These are phyloP conservation scores for Schrankia costaestrigalis DNA, from an alignment of 2,888 invertebrate species.

Conservation along the genomic window DNA sequence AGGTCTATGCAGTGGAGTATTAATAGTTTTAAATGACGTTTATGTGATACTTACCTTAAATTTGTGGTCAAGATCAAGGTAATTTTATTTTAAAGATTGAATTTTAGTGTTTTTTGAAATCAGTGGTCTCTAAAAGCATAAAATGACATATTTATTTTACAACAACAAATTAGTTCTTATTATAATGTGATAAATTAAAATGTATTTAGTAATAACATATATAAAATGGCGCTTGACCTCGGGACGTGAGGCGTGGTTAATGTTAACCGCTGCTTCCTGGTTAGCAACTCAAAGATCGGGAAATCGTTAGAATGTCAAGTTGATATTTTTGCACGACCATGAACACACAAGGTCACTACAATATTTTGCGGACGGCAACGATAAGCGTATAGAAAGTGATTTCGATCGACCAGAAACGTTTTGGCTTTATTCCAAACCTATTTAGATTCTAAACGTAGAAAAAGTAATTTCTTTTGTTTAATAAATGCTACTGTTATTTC, in stretches of 20 bases:
- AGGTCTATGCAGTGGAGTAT: no score
- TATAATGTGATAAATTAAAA: conserved; percentile 9
- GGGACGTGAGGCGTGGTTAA: conserved; percentile 61
- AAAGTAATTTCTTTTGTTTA: conserved; percentile 8
- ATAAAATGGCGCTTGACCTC: conserved; percentile 48
- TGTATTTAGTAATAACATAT: conserved; percentile 24
- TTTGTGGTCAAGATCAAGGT: no score
- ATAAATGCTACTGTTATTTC: no score
- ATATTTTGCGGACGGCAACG: conserved; percentile 62
- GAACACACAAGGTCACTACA: conserved; percentile 68
- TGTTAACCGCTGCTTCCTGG: conserved; percentile 71
- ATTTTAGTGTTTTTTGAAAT: no score
- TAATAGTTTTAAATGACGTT: no score
- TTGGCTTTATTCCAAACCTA: conserved; percentile 60
- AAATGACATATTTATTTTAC: conserved; percentile 64
- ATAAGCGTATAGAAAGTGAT: conserved; percentile 74
- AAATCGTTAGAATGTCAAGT: conserved; percentile 77
- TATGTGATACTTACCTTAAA: no score
- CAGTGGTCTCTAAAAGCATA: no score
- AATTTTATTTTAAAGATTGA: no score
- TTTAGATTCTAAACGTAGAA: conserved; percentile 28
- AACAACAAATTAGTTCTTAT: conserved; percentile 53
- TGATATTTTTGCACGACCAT: conserved; percentile 77
- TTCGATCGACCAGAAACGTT: conserved; percentile 54
- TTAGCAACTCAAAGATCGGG: conserved; percentile 72